These are phyloP conservation scores for Anhinga anhinga DNA, from an alignment of 2,113 vertebrate genomes.

Conservation along the genomic window DNA sequence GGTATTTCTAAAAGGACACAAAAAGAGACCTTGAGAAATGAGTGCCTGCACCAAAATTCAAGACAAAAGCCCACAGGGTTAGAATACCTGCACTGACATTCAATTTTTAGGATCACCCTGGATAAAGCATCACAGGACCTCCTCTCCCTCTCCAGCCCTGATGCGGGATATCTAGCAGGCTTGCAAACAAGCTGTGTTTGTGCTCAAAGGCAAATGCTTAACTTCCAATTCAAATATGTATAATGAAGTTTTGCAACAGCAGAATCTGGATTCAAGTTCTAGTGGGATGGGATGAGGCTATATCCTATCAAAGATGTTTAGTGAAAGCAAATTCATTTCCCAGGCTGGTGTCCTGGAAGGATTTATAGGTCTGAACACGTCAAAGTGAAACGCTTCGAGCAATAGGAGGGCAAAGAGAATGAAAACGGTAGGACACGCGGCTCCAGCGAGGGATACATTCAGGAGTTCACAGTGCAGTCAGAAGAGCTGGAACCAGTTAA, in stretches of 20 bases:
- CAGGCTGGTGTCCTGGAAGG: not conserved
- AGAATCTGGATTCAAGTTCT: not conserved
- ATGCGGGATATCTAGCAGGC: not conserved
- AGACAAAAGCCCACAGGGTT: not conserved
- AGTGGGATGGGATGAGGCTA: not conserved
- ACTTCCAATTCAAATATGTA: not conserved
- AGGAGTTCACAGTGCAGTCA: not conserved
- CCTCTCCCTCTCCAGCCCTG: too few relatives aligned
- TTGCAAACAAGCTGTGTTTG: too few relatives aligned
- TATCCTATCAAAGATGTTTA: not conserved
- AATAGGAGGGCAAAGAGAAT: too few relatives aligned
- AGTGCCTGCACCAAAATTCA: not conserved
- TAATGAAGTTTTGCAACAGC: not conserved
- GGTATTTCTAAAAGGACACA: not conserved
- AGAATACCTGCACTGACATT: not conserved
- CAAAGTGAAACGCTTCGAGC: not conserved
- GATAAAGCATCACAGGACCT: not conserved
- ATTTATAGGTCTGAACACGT: not conserved
- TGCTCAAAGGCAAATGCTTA: not conserved
- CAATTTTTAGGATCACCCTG: not conserved
- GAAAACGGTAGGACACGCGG: accelerated
- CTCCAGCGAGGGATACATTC: not conserved
- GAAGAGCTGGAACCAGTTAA: not conserved
- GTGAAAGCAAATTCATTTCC: not conserved
- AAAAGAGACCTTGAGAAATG: not conserved